Evolutionary conservation across 1,140 invertebrate genomes (phyloP).

Genomic region (Globodera rostochiensis): DNA sequence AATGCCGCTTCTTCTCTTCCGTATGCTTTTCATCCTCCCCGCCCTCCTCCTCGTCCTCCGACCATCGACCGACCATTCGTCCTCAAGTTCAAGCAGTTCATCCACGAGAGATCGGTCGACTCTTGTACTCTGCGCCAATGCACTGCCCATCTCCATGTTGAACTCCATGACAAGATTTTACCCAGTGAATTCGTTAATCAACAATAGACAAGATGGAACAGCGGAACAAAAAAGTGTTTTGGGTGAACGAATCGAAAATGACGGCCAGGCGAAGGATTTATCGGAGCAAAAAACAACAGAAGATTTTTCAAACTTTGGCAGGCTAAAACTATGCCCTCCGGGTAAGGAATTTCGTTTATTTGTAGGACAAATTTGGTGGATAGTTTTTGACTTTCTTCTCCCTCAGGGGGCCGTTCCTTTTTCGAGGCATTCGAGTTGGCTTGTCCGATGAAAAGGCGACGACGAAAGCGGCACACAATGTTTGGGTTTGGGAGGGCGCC

Average conservation of each 20-base stretch:
- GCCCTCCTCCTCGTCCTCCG: background rate
- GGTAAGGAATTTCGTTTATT: slow-evolving; percentile 24
- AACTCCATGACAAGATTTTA: slow-evolving; percentile 10
- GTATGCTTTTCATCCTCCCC: background rate
- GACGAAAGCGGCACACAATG: slow-evolving; percentile 28
- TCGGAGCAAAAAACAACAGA: background rate
- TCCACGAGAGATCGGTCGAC: background rate
- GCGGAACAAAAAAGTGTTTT: background rate
- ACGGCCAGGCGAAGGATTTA: background rate
- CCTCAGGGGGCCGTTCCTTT: slow-evolving; percentile 44
- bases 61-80: background rate
- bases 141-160: slow-evolving; percentile 35
- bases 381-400: background rate
- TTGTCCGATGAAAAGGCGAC: slow-evolving; percentile 41
- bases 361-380: background rate
- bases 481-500: slow-evolving; percentile 4
- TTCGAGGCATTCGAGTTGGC: slow-evolving; percentile 48
- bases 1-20: background rate
- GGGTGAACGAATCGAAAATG: background rate
- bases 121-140: slow-evolving; percentile 1
- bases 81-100: background rate
- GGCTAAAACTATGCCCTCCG: slow-evolving; percentile 46
- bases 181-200: slow-evolving; percentile 13
- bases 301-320: slow-evolving; percentile 35
- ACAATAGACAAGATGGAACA: slow-evolving; percentile 3